Evolutionary conservation across 2,113 vertebrate species (phyloP).

Genomic region (Laticauda laticaudata): DNA sequence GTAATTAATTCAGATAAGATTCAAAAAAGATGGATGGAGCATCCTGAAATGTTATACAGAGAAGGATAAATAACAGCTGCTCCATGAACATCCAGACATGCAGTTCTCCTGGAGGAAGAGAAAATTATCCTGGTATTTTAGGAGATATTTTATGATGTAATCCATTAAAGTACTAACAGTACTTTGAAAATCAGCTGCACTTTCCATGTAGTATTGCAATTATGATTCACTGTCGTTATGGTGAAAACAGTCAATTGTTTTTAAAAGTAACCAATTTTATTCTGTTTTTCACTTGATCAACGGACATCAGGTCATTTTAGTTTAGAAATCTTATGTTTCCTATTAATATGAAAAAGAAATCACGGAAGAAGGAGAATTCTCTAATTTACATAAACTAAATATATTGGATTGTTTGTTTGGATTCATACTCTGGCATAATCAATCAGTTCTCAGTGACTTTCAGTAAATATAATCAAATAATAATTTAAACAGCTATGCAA

Average conservation of each 20-base stretch:
- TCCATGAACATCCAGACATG: not conserved
- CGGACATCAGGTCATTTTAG: not conserved
- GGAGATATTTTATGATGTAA: not conserved
- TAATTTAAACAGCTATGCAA: not conserved
- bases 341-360: not conserved
- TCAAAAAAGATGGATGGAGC: not conserved
- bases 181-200: not conserved
- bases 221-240: not conserved
- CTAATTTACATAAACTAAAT: not conserved
- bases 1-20: not conserved
- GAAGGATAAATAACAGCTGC: not conserved
- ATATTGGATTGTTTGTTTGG: not conserved
- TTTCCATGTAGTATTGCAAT: not conserved
- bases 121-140: not conserved
- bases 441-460: not conserved
- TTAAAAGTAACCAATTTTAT: fast-evolving
- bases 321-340: not conserved
- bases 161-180: not conserved
- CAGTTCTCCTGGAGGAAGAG: not conserved
- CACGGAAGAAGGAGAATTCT: not conserved
- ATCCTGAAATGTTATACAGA: not conserved
- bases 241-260: fast-evolving
- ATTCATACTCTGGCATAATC: not conserved
- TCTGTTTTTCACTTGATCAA: not conserved
- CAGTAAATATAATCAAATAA: not conserved